Percentiles rank a stretch among this genome's conserved stretches.
Evolutionary conservation across 2,797 vertebrate genomes (phyloP).

Genomic region (Cynopterus sphinx): DNA sequence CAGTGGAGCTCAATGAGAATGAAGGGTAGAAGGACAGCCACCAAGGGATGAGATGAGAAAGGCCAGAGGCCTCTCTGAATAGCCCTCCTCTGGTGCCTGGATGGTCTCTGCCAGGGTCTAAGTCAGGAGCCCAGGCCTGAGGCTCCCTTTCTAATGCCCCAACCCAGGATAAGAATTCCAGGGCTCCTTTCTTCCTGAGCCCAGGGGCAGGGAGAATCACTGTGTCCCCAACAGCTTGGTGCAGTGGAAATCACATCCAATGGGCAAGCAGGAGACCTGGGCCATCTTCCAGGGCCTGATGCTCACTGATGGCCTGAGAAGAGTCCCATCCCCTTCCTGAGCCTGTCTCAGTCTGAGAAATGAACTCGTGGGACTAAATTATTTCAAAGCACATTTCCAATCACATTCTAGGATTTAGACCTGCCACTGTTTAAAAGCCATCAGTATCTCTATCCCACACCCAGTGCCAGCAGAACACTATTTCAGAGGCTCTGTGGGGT

Average conservation of each 20-base stretch:
- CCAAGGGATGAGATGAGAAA: not conserved
- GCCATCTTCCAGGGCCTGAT: not conserved
- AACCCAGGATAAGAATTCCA: not conserved
- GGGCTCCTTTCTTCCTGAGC: not conserved
- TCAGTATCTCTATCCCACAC: not conserved
- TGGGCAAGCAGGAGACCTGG: not conserved
- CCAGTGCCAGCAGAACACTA: not conserved
- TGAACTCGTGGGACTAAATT: not conserved
- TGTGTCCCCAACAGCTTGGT: not conserved
- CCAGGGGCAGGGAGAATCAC: not conserved
- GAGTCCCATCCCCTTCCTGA: not conserved
- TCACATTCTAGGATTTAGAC: not conserved
- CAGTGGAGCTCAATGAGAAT: not conserved
- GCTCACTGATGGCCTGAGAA: not conserved
- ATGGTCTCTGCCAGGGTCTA: not conserved
- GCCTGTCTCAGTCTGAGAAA: constrained; percentile 54
- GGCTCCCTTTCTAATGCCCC: not conserved
- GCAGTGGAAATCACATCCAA: not conserved
- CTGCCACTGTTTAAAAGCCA: not conserved
- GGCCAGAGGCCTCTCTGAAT: not conserved
- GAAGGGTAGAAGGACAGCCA: not conserved
- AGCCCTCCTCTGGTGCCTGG: not conserved
- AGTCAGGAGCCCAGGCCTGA: constrained; percentile 2
- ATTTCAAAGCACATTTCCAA: not conserved
- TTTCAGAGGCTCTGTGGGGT: not conserved